Evolutionary conservation across 2,113 vertebrate species (phyloP).

Genomic region (Amblyopsis rosae): DNA sequence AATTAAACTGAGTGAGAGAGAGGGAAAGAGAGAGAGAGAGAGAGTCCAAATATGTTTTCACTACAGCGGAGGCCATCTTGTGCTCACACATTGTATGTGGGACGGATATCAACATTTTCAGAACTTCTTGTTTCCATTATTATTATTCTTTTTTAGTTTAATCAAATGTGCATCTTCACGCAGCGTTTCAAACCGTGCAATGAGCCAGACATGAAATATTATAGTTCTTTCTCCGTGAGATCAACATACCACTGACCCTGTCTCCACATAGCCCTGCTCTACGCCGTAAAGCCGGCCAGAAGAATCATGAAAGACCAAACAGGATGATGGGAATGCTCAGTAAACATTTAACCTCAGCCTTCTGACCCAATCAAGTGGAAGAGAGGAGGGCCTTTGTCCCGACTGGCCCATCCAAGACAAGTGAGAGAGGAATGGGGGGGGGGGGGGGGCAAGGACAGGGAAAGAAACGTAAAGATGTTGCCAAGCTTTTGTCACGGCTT

Average conservation of each 20-base stretch:
- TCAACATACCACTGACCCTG: constrained; percentile 66
- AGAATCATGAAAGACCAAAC: constrained; percentile 11
- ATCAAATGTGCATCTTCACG: too few species aligned
- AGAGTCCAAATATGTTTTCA: too few species aligned
- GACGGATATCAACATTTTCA: not conserved
- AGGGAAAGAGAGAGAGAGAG: too few species aligned
- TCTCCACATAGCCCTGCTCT: constrained; percentile 67
- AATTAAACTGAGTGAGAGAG: too few species aligned
- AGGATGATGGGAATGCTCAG: constrained; percentile 76
- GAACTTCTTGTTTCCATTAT: not conserved
- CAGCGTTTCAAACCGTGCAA: too few species aligned
- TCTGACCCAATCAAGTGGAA: constrained; percentile 91
- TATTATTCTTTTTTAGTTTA: too few species aligned
- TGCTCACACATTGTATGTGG: too few species aligned
- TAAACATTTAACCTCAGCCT: constrained; percentile 82
- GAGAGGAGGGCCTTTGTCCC: constrained; percentile 82
- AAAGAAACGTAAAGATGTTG: constrained; percentile 83
- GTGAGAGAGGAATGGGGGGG: constrained; percentile 51
- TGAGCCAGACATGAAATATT: constrained; percentile 86
- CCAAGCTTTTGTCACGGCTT: constrained; percentile 86
- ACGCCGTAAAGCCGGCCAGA: constrained; percentile 13
- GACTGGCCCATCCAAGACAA: constrained; percentile 72
- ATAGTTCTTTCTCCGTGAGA: constrained; percentile 86
- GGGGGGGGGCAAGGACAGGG: constrained; percentile 59
- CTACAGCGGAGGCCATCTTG: too few species aligned